A percentile compares a stretch with the other conserved stretches of the same genome.
phyloP scores from a whole-genome alignment of 1,140 invertebrate species.

The Microplitis demolitor region DNA sequence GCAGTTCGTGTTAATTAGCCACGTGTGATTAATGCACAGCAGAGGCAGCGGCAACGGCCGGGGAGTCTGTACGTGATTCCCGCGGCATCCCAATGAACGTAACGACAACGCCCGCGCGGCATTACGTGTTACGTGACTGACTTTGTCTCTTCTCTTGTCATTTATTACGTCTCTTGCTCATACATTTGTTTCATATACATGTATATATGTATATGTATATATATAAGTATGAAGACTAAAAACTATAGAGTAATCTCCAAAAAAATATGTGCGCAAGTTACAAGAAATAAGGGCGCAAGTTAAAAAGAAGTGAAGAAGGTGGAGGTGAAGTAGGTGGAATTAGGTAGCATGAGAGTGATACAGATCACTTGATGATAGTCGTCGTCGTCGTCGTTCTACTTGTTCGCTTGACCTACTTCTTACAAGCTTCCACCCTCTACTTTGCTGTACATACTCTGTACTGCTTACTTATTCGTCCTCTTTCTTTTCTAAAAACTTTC shows the following conservation, averaged over 20 bases:
- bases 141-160: conserved; percentile 4
- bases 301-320: not conserved
- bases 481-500: not conserved
- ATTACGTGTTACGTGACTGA: conserved; percentile 11
- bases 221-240: not conserved
- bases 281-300: too few species aligned
- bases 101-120: not conserved
- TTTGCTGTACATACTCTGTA: not conserved
- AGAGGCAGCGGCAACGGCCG: not conserved
- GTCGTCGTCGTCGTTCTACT: not conserved
- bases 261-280: too few species aligned
- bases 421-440: not conserved
- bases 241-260: too few species aligned
- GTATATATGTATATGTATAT: too few species aligned
- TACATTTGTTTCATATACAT: too few species aligned
- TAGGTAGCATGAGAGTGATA: conserved; percentile 1
- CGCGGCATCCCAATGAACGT: not conserved
- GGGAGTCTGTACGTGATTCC: conserved; percentile 4
- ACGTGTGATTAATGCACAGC: conserved; percentile 16
- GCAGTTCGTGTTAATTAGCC: conserved; percentile 9
- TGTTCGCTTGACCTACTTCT: conserved; percentile 1
- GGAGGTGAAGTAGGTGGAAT: not conserved
- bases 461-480: not conserved
- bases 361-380: conserved; percentile 4
- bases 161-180: too few species aligned